Evolutionary conservation across 2,888 invertebrate species (phyloP).

Genomic region (Eupeodes luniger): DNA sequence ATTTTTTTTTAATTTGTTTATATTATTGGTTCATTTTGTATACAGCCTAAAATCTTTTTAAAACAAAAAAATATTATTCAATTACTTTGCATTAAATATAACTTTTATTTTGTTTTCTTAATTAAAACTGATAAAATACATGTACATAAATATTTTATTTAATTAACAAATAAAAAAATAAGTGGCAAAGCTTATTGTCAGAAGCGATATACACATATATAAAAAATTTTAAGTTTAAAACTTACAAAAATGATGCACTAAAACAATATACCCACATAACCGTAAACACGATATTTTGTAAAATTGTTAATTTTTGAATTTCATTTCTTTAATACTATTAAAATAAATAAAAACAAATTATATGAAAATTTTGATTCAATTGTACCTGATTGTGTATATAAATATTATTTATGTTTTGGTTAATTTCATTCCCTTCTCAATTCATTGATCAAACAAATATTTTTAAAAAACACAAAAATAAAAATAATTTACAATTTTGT

Average conservation of each 20-base stretch:
- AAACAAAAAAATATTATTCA: constrained; percentile 39
- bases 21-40: constrained; percentile 75
- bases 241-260: constrained; percentile 32
- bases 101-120: constrained; percentile 32
- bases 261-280: neutral
- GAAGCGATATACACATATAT: constrained; percentile 81
- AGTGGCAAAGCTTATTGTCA: constrained; percentile 84
- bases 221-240: constrained; percentile 38
- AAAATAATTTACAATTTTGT: constrained; percentile 32
- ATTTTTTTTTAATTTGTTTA: constrained; percentile 35
- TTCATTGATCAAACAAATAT: constrained; percentile 20
- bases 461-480: constrained; percentile 25
- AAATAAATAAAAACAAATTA: constrained; percentile 17
- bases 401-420: constrained; percentile 63
- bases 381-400: constrained; percentile 76
- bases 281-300: constrained; percentile 45
- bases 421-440: constrained; percentile 47
- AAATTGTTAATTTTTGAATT: constrained; percentile 17
- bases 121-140: constrained; percentile 42
- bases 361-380: constrained; percentile 74
- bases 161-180: constrained; percentile 29
- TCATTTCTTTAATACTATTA: constrained; percentile 8
- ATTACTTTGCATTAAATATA: constrained; percentile 56
- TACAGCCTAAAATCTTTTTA: constrained; percentile 72
- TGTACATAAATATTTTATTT: constrained; percentile 55